Base-by-base conservation (phyloP, 1,140 invertebrate species). In the Pogonomyrmex californicus region DNA sequence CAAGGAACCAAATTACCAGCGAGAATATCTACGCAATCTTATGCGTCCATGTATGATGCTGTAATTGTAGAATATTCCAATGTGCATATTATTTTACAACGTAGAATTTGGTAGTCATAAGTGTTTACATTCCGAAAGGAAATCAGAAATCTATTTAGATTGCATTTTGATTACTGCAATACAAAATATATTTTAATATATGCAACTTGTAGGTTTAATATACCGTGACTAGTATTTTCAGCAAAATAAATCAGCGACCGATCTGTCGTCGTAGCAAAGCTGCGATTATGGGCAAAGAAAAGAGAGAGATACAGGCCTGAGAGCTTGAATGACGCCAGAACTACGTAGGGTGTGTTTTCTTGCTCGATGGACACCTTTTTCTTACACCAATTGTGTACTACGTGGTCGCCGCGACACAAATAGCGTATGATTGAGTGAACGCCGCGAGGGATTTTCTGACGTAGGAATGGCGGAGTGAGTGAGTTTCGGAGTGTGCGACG, bases 371-470 rank as follows among this genome's bases (percentile, higher is more conserved):
- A 91, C 91, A 90, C 89, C 87, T 93, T 90, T 94, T 93, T 90
- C 86, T 93, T 93, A 88, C 66, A 83, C 91, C 90, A 91, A 90
- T 92, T 89, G 87, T 88, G 88, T 51, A 73, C 30, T 51, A 58
- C 60, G 88, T 87, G 86, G 71, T 87, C 73, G 88, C 88, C 86
- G 90, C 92, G 91, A 92, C 92, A 94, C 94, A 94, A 94, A 94
- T 94, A 94, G 90, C 92, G 93, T 94, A 95, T 95, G 94, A 95
- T 95, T 95, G 94, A 95, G 93, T 93, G 94, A 93, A 83, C 91
- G 93, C 93, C 93, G 93, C 94, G 93, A 95, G 94, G 94, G 94
- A 94, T 95, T 95, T 94, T 93, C 92, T 78, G 90, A 81, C 87
- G 81, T 75, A 87, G 87, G 70, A 93, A 90, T 91, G 90, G 91